A percentile compares a stretch with the other conserved stretches of the same genome.
These are phyloP conservation scores for Ambastaia sidthimunki DNA, from an alignment of 2,797 vertebrate genomes.

Conservation along the genomic window DNA sequence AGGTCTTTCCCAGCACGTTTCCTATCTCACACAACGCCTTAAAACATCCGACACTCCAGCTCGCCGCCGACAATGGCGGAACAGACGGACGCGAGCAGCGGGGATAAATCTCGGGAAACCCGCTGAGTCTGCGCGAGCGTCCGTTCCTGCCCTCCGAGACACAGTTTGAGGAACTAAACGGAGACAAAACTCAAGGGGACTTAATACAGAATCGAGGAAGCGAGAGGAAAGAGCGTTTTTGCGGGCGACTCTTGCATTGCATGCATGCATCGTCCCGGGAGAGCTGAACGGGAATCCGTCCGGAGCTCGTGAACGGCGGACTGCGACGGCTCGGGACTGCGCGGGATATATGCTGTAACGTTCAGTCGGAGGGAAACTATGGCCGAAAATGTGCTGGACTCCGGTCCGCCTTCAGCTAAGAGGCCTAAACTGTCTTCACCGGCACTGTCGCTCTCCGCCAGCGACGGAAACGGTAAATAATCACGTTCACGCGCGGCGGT, in stretches of 20 bases:
- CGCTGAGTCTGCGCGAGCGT: slow-evolving; percentile 76
- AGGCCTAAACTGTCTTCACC: slow-evolving; percentile 99
- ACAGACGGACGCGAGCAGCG: slow-evolving; percentile 64
- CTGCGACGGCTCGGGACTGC: slow-evolving; percentile 63
- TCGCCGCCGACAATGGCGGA: slow-evolving; percentile 72
- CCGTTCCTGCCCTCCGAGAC: slow-evolving; percentile 71
- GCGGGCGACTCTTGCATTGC: slow-evolving; percentile 60
- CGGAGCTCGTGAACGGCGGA: slow-evolving; percentile 56
- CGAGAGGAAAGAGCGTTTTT: slow-evolving; percentile 62
- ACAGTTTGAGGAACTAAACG: slow-evolving; percentile 76
- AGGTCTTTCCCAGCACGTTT: slow-evolving; percentile 48
- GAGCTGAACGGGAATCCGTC: slow-evolving; percentile 70
- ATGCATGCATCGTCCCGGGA: slow-evolving; percentile 79
- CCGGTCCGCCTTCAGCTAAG: too few relatives aligned
- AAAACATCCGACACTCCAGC: slow-evolving; percentile 57
- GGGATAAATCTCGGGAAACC: slow-evolving; percentile 73
- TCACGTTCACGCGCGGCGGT: slow-evolving; percentile 23
- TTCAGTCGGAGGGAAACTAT: slow-evolving; percentile 82
- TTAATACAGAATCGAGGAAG: slow-evolving; percentile 68
- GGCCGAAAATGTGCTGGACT: slow-evolving; percentile 99
- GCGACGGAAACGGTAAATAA: slow-evolving; percentile 92
- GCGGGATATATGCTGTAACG: slow-evolving; percentile 69
- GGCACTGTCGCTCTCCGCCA: slow-evolving; percentile 94
- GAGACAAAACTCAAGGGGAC: slow-evolving; percentile 67
- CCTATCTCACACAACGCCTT: slow-evolving; percentile 42